Evolutionary conservation across 1,140 invertebrate genomes (phyloP).

Genomic region (Philotrypesis tridentata): DNA sequence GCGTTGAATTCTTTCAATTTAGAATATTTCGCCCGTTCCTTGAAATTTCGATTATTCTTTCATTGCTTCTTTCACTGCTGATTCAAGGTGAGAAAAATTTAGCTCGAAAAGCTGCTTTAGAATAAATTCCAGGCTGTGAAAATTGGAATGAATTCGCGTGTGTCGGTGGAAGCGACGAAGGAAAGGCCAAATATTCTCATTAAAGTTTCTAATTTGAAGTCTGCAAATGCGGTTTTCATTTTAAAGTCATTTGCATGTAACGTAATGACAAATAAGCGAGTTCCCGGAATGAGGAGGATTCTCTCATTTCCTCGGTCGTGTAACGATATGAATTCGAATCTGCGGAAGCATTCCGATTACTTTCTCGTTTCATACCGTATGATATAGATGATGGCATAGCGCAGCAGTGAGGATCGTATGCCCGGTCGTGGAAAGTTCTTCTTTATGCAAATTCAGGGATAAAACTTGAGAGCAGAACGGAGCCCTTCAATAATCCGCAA

Average conservation of each 20-base stretch:
- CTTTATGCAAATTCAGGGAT: no score
- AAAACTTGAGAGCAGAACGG: not conserved
- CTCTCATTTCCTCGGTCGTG: not conserved
- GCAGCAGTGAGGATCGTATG: not conserved
- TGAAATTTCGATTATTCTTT: not conserved
- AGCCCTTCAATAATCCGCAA: not conserved
- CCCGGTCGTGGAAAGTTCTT: no score
- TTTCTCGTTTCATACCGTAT: not conserved
- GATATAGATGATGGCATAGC: not conserved
- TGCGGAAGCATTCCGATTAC: not conserved
- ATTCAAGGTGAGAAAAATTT: not conserved
- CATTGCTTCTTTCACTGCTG: not conserved
- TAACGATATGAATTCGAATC: not conserved
- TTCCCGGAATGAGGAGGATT: not conserved
- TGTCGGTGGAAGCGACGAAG: not conserved
- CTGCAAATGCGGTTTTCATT: not conserved
- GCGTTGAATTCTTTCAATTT: slow-evolving; percentile 18
- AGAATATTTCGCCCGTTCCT: not conserved
- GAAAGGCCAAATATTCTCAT: not conserved
- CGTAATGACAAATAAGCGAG: not conserved
- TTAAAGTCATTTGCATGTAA: not conserved
- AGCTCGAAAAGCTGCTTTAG: slow-evolving; percentile 1
- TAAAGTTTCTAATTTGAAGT: not conserved
- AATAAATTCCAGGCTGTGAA: not conserved
- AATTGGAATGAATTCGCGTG: not conserved